These are phyloP conservation scores for Istiophorus platypterus DNA, from an alignment of 2,113 vertebrate species.

Conservation along the genomic window DNA sequence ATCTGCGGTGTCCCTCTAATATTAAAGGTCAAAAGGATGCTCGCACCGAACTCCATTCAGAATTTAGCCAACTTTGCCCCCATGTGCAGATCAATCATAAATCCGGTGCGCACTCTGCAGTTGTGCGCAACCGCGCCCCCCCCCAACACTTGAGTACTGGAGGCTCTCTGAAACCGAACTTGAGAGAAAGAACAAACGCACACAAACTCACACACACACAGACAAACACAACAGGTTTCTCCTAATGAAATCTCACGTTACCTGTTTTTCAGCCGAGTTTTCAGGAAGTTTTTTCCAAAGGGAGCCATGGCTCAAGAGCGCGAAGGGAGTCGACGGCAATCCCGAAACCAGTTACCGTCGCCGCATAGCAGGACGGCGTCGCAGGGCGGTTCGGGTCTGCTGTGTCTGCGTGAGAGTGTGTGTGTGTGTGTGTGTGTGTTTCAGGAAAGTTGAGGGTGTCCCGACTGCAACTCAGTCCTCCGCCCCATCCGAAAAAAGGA, in stretches of 20 bases:
- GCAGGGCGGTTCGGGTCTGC: conserved; percentile 8
- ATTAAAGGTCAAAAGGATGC: not conserved
- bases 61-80: not conserved
- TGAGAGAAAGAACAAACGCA: not conserved
- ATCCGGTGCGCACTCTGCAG: not conserved
- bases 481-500: conserved; percentile 38
- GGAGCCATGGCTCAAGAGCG: conserved; percentile 88
- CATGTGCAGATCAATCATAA: not conserved
- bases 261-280: conserved; percentile 93
- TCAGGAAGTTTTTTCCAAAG: conserved; percentile 93
- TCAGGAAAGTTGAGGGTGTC: conserved; percentile 60
- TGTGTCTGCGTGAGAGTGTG: not conserved
- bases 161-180: not conserved
- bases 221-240: conserved; percentile 28
- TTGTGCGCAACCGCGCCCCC: conserved; percentile 32
- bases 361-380: conserved; percentile 56
- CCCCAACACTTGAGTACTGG: not conserved
- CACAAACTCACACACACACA: conserved; percentile 5
- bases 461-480: conserved; percentile 59
- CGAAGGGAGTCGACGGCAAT: not conserved
- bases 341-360: conserved; percentile 44
- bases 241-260: conserved; percentile 62
- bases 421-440: not conserved
- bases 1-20: not conserved
- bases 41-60: not conserved